Evolutionary conservation across 2,888 invertebrate genomes (phyloP), one percentile per base, ranked within the genome.

Genomic region (Malthinus flaveolus): DNA sequence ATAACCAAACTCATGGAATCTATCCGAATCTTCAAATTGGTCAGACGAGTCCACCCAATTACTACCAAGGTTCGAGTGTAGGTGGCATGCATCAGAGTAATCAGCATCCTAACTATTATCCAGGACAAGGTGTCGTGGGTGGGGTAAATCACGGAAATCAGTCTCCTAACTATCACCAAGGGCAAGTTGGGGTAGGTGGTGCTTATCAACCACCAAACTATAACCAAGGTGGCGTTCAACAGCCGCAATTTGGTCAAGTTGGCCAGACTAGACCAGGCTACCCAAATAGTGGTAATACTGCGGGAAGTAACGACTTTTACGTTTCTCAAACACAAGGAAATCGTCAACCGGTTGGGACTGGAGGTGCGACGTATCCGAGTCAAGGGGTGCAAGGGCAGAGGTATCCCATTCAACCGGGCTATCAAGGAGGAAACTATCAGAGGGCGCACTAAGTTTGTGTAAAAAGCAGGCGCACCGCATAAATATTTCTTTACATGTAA

Each of bases 391-490:
- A 42, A 15, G 39, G 39, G 9, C 39, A 42, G 15, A 42, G 15
- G n/a, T 42, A 42, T 42, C 39, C 39, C 5, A 42, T 42, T 42
- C 39, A 42, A 42, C 39, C 39, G 12, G 39, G 39, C 9, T 42
- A 42, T 11, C 39, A 42, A 42, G 39, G 39, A 15, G 39, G 39
- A 42, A 42, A 42, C 23, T 42, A 36, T 36, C 36, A 42, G n/a
- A 42, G 39, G 10, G 8, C n/a, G 3, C 13, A 42, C 15, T 42
- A 42, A 23, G 5, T 23, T 23, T 23, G 2, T 23, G 23, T 23
- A 23, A 23, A 5, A 5, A 5, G 3, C 23, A 23, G 23, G 23
- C 5, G n/a, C n/a, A n/a, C n/a, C n/a, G n/a, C 5, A 23, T 23
- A 23, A 23, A 23, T 23, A 23, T 23, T 23, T 23, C 23, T 23